Conservation (phyloP, 37 sponge, comb jelly and placozoan genomes). For the Oopsacas minuta region DNA sequence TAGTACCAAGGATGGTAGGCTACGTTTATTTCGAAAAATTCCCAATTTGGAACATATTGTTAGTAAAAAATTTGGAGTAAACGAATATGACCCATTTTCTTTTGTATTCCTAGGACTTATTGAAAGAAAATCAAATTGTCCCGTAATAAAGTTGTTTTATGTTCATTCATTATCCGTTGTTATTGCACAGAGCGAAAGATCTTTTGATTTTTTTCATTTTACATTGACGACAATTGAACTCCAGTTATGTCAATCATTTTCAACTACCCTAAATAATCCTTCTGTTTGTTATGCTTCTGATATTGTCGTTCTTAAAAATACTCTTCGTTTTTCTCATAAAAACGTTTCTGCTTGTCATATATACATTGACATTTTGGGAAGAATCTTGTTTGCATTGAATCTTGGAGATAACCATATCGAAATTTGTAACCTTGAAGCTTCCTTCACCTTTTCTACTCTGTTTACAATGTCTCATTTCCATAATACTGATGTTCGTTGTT, state of each 20-base stretch:
- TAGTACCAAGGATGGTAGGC: neutral
- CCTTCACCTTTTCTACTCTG: neutral
- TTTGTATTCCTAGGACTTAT: neutral
- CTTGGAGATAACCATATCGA: neutral
- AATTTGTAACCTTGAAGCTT: neutral
- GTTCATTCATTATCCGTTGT: neutral
- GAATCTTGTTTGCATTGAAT: neutral
- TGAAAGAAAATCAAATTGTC: neutral
- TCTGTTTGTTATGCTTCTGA: no score
- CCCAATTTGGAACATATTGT: neutral
- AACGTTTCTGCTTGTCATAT: neutral
- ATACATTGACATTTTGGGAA: neutral
- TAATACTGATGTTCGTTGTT: neutral
- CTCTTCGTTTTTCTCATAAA: neutral
- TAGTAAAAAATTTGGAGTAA: neutral
- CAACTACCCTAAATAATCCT: no score
- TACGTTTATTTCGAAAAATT: neutral
- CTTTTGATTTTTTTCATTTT: neutral
- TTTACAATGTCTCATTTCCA: neutral
- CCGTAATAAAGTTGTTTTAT: neutral
- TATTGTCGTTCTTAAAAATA: neutral
- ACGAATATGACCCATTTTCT: neutral
- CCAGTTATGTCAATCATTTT: no score
- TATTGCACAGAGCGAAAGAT: neutral
- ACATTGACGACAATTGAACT: no score